phyloP scores from a whole-genome alignment of 2,888 invertebrate species.

The Patella depressa region DNA sequence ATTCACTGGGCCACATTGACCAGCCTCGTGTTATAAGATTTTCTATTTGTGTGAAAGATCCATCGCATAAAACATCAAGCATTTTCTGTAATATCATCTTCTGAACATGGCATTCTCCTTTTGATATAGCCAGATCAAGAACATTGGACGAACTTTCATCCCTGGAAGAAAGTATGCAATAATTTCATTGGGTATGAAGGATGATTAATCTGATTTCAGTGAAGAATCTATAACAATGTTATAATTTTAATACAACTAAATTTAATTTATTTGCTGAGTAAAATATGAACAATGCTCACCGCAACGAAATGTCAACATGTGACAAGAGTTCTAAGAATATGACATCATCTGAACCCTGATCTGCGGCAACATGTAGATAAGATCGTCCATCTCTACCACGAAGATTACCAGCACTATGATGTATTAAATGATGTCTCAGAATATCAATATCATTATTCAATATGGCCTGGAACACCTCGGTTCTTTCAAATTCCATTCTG shows the following conservation, averaged over 20 bases:
- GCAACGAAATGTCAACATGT: conserved; percentile 21
- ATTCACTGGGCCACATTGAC: neutral
- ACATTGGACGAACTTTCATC: conserved; percentile 18
- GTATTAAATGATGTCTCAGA: conserved; percentile 7
- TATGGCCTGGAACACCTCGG: conserved; percentile 26
- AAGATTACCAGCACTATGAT: neutral
- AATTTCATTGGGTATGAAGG: too few relatives aligned
- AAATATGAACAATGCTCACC: neutral
- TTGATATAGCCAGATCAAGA: conserved; percentile 14
- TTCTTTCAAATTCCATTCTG: conserved; percentile 18
- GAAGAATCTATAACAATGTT: too few relatives aligned
- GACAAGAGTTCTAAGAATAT: conserved; percentile 16
- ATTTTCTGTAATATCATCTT: conserved; percentile 1
- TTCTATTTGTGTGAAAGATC: neutral
- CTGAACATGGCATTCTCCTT: neutral
- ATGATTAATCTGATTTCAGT: too few relatives aligned
- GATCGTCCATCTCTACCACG: conserved; percentile 24
- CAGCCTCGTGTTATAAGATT: neutral
- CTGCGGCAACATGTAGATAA: conserved; percentile 21
- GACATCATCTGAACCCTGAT: conserved; percentile 11
- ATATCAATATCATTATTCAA: conserved; percentile 19
- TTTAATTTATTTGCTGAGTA: too few relatives aligned
- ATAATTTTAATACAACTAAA: too few relatives aligned
- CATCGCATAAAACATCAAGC: neutral
- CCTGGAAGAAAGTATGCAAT: neutral